Evolutionary conservation across 2,888 invertebrate genomes (phyloP), one percentile per base, ranked within the genome.

Genomic region (Melipona bicolor): DNA sequence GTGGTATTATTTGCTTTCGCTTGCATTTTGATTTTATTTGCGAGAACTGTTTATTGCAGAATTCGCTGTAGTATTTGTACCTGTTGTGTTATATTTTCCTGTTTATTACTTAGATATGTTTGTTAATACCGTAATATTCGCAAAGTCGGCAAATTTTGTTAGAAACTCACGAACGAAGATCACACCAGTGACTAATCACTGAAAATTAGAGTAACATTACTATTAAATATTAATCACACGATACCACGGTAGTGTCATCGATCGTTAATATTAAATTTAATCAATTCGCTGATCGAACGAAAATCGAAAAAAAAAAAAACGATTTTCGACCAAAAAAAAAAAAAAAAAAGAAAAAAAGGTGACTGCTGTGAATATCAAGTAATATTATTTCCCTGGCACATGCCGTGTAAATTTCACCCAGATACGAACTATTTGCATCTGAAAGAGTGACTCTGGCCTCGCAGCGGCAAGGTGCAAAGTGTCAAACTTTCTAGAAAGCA

Each of bases 401-500:
- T 24, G 24, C 24, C 24, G 59, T 24, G 21, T 52, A n/a, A 49
- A 49, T 19, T 50, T 62, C 32, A 27, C 9, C 4, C 11, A n/a
- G 21, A 27, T 61, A 6, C 24, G 21, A 43, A 61, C 21, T 72
- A 49, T 24, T 24, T 52, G 36, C 36, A 43, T 52, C 43, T 43
- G 74, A 5, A 67, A 75, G 54, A 27, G 32, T 62, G n/a, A 62
- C 24, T 52, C 70, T 15, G 6, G 61, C 52, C 49, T n/a, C 43
- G 1, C 9, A 27, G 24, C 15, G 11, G 43, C 49, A 70, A 62
- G 61, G 62, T 59, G 77, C 62, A 43, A 77, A 71, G 71, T 64
- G 77, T 77, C 77, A 52, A 77, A 77, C 70, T 77, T 77, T 50
- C 52, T 52, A 62, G 70, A 62, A 62, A 70, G 77, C 52, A 76